Percentiles rank a stretch among this genome's conserved stretches.
phyloP scores from a whole-genome alignment of 2,797 vertebrate genomes.

The Falco columbarius region DNA sequence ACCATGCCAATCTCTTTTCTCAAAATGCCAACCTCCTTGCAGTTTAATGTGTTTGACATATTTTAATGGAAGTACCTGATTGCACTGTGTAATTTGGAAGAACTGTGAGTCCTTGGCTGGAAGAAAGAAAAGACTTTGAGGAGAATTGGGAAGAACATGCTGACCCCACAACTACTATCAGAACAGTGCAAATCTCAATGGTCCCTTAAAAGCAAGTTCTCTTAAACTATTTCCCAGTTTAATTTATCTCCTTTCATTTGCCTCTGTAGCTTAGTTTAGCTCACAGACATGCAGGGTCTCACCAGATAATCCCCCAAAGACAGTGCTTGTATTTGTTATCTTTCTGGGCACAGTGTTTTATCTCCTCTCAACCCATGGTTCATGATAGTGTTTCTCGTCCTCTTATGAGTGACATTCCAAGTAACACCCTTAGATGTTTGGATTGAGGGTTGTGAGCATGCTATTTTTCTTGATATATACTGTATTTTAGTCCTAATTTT shows the following conservation, averaged over 20 bases:
- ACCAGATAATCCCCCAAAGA: slow-evolving; percentile 16
- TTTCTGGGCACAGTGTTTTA: not conserved
- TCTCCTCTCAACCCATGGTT: not conserved
- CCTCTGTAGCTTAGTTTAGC: not conserved
- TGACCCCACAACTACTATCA: not conserved
- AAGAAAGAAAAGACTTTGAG: not conserved
- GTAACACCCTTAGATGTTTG: not conserved
- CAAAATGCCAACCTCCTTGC: not conserved
- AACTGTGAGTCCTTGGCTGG: not conserved
- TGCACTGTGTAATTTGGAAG: not conserved
- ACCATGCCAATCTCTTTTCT: not conserved
- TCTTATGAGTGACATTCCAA: not conserved
- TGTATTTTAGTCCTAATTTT: not conserved
- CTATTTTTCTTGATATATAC: not conserved
- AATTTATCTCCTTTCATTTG: slow-evolving; percentile 7
- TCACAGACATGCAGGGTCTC: not conserved
- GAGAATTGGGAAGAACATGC: not conserved
- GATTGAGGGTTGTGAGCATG: not conserved
- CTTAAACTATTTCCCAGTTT: not conserved
- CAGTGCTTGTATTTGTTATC: slow-evolving; percentile 9
- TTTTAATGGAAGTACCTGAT: not conserved
- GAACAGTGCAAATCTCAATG: not conserved
- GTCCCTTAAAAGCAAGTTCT: not conserved
- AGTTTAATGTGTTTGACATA: not conserved
- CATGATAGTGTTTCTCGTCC: not conserved